Evolutionary conservation across 2,113 vertebrate genomes (phyloP).

Genomic region (Bungarus multicinctus): DNA sequence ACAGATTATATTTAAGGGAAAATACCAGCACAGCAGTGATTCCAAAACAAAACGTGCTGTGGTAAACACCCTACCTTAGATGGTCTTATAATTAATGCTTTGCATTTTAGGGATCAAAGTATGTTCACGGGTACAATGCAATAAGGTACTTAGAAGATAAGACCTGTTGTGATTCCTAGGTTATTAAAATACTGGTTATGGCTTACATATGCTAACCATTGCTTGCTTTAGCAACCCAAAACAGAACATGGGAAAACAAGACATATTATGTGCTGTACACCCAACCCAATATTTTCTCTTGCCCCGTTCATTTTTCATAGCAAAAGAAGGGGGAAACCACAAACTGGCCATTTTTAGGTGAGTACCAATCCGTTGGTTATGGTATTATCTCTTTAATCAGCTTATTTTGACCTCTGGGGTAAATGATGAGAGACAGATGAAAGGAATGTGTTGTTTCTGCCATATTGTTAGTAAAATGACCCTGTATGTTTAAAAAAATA

Average conservation of each 20-base stretch:
- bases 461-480: not conserved
- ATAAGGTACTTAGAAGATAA: not conserved
- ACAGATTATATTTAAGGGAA: not conserved
- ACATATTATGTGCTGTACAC: not conserved
- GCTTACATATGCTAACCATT: not conserved
- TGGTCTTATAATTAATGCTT: not conserved
- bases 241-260: not conserved
- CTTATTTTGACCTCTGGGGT: not conserved
- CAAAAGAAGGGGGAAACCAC: not conserved
- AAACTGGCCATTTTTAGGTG: not conserved
- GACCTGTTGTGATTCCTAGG: not conserved
- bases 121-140: not conserved
- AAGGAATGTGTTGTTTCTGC: not conserved
- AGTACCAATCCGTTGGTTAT: not conserved
- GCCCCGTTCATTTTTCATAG: not conserved
- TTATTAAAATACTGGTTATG: not conserved
- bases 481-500: not conserved
- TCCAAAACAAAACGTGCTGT: not conserved
- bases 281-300: not conserved
- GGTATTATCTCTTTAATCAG: not conserved
- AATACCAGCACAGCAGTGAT: not conserved
- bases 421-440: not conserved
- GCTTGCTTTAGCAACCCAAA: not conserved
- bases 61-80: not conserved
- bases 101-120: not conserved